These are phyloP conservation scores for Teinopalpus imperialis DNA, from an alignment of 2,888 invertebrate species.

Conservation along the genomic window DNA sequence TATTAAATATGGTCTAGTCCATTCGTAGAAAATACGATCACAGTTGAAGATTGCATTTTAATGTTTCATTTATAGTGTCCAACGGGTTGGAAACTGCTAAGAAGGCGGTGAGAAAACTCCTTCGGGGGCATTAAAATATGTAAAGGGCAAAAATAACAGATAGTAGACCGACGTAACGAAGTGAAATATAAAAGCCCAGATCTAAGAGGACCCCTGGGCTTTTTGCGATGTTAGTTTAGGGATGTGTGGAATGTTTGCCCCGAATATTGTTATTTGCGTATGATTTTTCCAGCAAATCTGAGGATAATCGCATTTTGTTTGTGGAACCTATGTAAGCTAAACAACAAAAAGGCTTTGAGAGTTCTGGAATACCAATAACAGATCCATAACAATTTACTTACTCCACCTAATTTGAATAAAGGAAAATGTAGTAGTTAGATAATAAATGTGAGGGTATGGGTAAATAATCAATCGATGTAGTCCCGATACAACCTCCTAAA, in stretches of 20 bases:
- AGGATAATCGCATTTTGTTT: constrained; percentile 69
- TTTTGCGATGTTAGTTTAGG: constrained; percentile 61
- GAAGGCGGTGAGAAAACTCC: constrained; percentile 54
- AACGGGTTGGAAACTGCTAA: constrained; percentile 69
- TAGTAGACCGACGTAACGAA: constrained; percentile 68
- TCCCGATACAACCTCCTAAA: too few relatives aligned
- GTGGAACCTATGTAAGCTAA: constrained; percentile 54
- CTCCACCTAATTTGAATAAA: too few relatives aligned
- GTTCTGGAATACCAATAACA: background rate
- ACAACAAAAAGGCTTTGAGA: constrained; percentile 39
- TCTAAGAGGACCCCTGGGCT: constrained; percentile 57
- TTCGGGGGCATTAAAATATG: constrained; percentile 73
- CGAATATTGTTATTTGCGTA: constrained; percentile 78
- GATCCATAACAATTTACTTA: too few relatives aligned
- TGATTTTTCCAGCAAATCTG: constrained; percentile 73
- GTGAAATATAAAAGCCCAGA: constrained; percentile 58
- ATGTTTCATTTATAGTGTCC: constrained; percentile 67
- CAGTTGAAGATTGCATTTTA: constrained; percentile 58
- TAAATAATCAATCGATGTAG: too few relatives aligned
- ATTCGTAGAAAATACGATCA: constrained; percentile 41
- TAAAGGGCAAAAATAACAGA: constrained; percentile 77
- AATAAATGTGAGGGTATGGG: too few relatives aligned
- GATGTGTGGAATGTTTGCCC: constrained; percentile 72
- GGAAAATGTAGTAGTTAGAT: too few relatives aligned
- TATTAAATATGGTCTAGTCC: constrained; percentile 33